A percentile compares a stretch with the other conserved stretches of the same genome.
Evolutionary conservation across 2,888 invertebrate genomes (phyloP).

Genomic region (Apotomis capreana): DNA sequence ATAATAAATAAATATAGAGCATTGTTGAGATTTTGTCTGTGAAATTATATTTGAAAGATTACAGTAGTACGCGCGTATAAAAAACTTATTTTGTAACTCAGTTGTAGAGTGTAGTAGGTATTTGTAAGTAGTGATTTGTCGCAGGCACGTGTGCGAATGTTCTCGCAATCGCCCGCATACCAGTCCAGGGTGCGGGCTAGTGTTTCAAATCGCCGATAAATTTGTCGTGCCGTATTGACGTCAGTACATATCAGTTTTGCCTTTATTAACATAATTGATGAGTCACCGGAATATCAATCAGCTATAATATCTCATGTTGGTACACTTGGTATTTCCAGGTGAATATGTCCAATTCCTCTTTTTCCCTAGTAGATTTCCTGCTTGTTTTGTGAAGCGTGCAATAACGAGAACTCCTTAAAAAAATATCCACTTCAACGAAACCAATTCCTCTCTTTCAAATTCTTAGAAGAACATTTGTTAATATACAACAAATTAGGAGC

Average conservation of each 20-base stretch:
- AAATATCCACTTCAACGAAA: no score
- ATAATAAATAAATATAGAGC: no score
- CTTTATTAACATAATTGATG: constrained; percentile 31
- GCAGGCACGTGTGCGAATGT: constrained; percentile 65
- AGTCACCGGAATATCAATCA: constrained; percentile 21
- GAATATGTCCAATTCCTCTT: no score
- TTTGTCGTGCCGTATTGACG: constrained; percentile 43
- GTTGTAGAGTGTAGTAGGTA: constrained; percentile 18
- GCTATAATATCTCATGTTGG: constrained; percentile 28
- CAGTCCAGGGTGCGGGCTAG: constrained; percentile 67
- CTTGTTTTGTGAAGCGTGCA: no score
- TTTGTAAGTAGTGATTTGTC: constrained; percentile 51
- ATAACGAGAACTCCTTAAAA: no score
- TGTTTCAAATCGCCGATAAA: constrained; percentile 64
- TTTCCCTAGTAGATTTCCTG: no score
- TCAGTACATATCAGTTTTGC: constrained; percentile 21
- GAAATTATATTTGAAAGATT: no score
- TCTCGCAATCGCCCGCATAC: constrained; percentile 72
- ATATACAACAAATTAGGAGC: no score
- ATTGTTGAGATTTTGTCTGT: no score
- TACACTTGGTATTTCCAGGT: constrained; percentile 26
- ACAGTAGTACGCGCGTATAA: no score
- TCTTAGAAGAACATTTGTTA: no score
- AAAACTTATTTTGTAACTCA: constrained; percentile 28
- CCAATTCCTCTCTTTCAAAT: no score